Base-by-base conservation (phyloP, 92 coral and sea anemone species). In the Heteractis magnifica region DNA sequence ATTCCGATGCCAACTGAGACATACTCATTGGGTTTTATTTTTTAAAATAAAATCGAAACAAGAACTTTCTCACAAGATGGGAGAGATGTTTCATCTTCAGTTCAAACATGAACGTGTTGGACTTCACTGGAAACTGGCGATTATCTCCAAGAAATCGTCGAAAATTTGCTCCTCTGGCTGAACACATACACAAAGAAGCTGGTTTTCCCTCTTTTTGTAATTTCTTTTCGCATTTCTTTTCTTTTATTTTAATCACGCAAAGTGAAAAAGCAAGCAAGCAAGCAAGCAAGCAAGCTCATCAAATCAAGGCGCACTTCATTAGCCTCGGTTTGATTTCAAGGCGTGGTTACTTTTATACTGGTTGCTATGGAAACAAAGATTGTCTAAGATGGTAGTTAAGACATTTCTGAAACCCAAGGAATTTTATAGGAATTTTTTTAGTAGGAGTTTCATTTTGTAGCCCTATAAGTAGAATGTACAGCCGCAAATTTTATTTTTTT, bases 361-460 rank as follows among this genome's bases (percentile, higher is more conserved):
- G 79, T 76, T 55, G 64, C 79, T 76, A 76, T 76, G 79, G 60
- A 20, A 76, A 52, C 79, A 41, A 49, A 20, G 64, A 76, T 52
- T 19, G 62, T 41, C 19, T 15, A 76, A 21, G 26, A 68, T 23
- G 49, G 4, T 68, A 0, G 58, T 26, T 8, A 68, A 68, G 70
- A 4, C 70, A 18, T 20, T 62, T 68, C 49, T 2, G 14, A 14
- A 6, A 19, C 5, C 5, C 23, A 68, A 23, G 73, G 48, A 8
- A 3, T 68, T 26, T 21, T 21, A 68, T 23, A 10, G 49, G 10
- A 68, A 48, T 7, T 6, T 21, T 68, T 68, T 68, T n/a, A 13
- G 10, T 68, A 68, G 73, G 49, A 23, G 3, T 34, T 68, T 20
- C 49, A 68, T 68, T 68, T 9, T 21, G 49, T 12, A 68, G 15